Percentiles rank a stretch among this genome's conserved stretches.
Evolutionary conservation across 2,888 invertebrate species (phyloP).

Genomic region (Melipona beecheii): DNA sequence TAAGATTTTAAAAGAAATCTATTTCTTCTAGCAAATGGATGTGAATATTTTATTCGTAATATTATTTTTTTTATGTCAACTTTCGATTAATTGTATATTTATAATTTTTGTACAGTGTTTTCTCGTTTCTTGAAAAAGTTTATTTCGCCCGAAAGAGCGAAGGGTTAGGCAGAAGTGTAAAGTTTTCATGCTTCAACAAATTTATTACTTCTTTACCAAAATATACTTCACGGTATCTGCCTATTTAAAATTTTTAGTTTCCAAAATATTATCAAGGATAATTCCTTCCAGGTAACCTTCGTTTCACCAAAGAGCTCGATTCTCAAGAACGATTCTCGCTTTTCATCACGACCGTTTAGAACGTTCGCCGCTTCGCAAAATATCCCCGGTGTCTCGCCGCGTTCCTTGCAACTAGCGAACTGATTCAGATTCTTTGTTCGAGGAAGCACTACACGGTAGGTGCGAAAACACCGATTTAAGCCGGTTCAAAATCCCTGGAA

Average conservation of each 20-base stretch:
- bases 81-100: too few relatives aligned
- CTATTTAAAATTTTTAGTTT: neutral
- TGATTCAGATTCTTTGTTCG: conserved; percentile 64
- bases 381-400: conserved; percentile 11
- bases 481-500: conserved; percentile 49
- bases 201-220: neutral
- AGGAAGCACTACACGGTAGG: conserved; percentile 36
- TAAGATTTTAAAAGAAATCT: too few relatives aligned
- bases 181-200: too few relatives aligned
- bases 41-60: too few relatives aligned
- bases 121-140: too few relatives aligned
- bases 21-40: too few relatives aligned
- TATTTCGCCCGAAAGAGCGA: too few relatives aligned
- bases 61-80: too few relatives aligned
- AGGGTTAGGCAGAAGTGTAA: too few relatives aligned
- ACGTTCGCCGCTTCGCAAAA: conserved; percentile 23
- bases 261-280: neutral
- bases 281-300: neutral
- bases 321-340: neutral
- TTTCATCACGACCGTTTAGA: neutral
- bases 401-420: conserved; percentile 30
- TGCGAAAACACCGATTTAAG: neutral
- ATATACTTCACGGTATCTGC: neutral
- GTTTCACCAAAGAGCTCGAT: neutral
- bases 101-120: too few relatives aligned